Evolutionary conservation across 2,888 invertebrate species (phyloP).

Genomic region (Drosophila putrida): DNA sequence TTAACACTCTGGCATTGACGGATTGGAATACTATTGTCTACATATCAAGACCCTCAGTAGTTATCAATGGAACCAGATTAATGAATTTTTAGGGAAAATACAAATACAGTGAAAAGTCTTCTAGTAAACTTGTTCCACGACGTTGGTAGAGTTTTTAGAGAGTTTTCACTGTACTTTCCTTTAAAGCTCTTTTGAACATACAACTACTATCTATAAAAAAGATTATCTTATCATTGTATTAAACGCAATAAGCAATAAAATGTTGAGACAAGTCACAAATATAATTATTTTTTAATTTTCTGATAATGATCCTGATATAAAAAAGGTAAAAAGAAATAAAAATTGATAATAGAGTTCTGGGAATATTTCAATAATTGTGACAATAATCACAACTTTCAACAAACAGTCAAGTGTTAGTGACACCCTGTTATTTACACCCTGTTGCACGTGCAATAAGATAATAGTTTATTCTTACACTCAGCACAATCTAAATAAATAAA

Average conservation of each 20-base stretch:
- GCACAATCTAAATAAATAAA: no score
- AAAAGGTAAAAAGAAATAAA: no score
- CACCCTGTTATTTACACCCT: no score
- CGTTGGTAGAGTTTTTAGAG: no score
- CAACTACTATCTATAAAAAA: background rate
- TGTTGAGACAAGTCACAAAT: background rate
- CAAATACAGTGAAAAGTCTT: background rate
- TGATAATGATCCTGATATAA: background rate
- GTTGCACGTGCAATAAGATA: no score
- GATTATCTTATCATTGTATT: background rate
- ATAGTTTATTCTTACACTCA: no score
- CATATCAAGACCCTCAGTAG: conserved; percentile 3
- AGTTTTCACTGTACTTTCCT: no score
- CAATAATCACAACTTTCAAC: no score
- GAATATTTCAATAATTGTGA: no score
- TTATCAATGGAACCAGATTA: background rate
- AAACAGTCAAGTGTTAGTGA: no score
- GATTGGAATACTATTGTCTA: conserved; percentile 1
- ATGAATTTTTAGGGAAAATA: background rate
- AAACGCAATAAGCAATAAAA: background rate
- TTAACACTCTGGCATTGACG: background rate
- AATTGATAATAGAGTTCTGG: no score
- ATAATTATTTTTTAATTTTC: background rate
- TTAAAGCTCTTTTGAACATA: background rate
- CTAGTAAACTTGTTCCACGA: no score